Conservation (phyloP, 1,140 invertebrate genomes). For the Drosophila orena region DNA sequence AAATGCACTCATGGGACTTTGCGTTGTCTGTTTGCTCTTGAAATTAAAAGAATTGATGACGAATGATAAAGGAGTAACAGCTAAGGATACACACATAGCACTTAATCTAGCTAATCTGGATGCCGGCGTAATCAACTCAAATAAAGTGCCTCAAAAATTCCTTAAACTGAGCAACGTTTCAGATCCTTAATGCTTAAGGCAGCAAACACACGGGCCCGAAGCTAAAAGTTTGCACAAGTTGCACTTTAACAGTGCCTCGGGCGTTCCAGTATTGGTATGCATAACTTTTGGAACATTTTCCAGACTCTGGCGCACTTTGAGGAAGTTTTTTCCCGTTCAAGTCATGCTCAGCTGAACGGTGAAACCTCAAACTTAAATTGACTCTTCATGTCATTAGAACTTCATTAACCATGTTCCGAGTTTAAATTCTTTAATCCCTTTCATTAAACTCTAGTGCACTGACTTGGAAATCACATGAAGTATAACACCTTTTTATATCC, state of each 20-base stretch:
- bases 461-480: too few species aligned
- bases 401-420: background rate
- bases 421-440: too few species aligned
- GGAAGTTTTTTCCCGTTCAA: background rate
- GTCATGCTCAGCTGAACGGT: background rate
- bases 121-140: slow-evolving; percentile 26
- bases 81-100: background rate
- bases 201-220: slow-evolving; percentile 2
- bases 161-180: background rate
- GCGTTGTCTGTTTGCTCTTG: background rate
- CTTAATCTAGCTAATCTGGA: slow-evolving; percentile 3
- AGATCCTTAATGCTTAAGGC: slow-evolving; percentile 14
- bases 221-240: slow-evolving; percentile 26
- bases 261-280: slow-evolving; percentile 27
- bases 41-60: slow-evolving; percentile 9
- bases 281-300: slow-evolving; percentile 21
- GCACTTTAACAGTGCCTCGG: slow-evolving; percentile 12
- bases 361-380: background rate
- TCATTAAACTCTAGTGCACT: too few species aligned
- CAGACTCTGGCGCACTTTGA: background rate
- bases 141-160: slow-evolving; percentile 15
- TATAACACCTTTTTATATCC: too few species aligned
- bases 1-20: slow-evolving; percentile 27
- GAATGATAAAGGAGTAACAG: background rate
- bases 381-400: background rate